Conservation (phyloP, 2,888 invertebrate genomes). For the Thelaira solivaga region DNA sequence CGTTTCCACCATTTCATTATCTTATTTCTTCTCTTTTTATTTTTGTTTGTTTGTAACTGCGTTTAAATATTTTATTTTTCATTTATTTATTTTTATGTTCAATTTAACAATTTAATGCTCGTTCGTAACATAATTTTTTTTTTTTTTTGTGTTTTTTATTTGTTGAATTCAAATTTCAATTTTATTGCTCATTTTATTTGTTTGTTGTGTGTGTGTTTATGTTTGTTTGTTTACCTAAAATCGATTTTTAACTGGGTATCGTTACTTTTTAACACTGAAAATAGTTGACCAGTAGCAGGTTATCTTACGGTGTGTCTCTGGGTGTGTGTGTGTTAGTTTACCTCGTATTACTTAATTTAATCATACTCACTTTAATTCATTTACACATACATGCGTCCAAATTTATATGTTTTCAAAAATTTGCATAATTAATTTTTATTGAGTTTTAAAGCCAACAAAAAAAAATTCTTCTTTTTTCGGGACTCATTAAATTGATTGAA, state of each 20-base stretch:
- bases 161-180: neutral
- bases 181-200: neutral
- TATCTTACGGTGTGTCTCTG: conserved; percentile 26
- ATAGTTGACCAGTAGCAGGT: conserved; percentile 37
- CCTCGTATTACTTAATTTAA: too few relatives aligned
- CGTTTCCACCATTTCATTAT: conserved; percentile 33
- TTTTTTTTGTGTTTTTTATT: too few relatives aligned
- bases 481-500: conserved; percentile 26
- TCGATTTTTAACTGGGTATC: conserved; percentile 8
- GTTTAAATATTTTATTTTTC: neutral
- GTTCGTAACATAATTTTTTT: conserved; percentile 7
- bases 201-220: neutral
- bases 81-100: neutral
- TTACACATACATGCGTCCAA: neutral
- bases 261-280: neutral
- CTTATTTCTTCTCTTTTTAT: neutral
- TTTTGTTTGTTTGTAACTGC: neutral
- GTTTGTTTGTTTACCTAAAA: too few relatives aligned
- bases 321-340: conserved; percentile 24
- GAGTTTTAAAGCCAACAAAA: conserved; percentile 46
- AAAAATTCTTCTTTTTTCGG: neutral
- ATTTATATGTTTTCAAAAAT: conserved; percentile 50
- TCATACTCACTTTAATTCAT: too few relatives aligned
- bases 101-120: conserved; percentile 9
- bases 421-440: conserved; percentile 74